These are phyloP conservation scores for Pimpla rufipes DNA, from an alignment of 2,888 invertebrate species.

Conservation along the genomic window DNA sequence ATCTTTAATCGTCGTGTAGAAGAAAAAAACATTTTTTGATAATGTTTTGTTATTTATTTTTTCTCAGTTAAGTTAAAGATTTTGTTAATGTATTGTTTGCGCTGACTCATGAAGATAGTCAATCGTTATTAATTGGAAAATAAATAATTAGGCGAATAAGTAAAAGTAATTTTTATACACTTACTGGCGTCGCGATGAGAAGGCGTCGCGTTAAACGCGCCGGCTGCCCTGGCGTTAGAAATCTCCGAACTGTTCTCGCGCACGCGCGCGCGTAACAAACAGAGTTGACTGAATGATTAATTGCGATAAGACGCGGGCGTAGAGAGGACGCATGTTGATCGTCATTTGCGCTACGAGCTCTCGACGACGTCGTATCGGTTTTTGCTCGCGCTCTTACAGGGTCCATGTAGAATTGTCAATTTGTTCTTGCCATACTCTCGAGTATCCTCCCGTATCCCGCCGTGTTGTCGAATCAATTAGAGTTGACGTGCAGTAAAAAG, in stretches of 20 bases:
- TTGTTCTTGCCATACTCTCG: neutral
- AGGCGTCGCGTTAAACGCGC: constrained; percentile 5
- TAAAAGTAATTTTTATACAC: neutral
- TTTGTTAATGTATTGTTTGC: neutral
- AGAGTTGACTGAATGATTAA: constrained; percentile 38
- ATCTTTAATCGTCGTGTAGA: too few species aligned
- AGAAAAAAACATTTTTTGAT: neutral
- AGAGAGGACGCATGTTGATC: neutral
- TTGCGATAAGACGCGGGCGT: constrained; percentile 3
- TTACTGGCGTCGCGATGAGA: neutral
- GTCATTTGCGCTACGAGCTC: constrained; percentile 5
- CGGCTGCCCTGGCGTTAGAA: constrained; percentile 7
- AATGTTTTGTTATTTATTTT: neutral
- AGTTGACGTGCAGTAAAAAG: neutral
- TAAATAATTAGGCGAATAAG: too few species aligned
- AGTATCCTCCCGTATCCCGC: too few species aligned
- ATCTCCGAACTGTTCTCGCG: constrained; percentile 26
- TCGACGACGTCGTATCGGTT: neutral
- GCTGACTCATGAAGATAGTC: neutral
- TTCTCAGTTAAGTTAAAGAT: too few species aligned
- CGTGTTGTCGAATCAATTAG: neutral
- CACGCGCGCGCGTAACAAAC: constrained; percentile 31
- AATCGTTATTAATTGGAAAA: neutral
- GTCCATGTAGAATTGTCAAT: neutral
- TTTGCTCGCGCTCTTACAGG: neutral